A percentile compares a stretch with the other conserved stretches of the same genome.
phyloP scores from a whole-genome alignment of 2,888 invertebrate species.

The Eretmocerus hayati region DNA sequence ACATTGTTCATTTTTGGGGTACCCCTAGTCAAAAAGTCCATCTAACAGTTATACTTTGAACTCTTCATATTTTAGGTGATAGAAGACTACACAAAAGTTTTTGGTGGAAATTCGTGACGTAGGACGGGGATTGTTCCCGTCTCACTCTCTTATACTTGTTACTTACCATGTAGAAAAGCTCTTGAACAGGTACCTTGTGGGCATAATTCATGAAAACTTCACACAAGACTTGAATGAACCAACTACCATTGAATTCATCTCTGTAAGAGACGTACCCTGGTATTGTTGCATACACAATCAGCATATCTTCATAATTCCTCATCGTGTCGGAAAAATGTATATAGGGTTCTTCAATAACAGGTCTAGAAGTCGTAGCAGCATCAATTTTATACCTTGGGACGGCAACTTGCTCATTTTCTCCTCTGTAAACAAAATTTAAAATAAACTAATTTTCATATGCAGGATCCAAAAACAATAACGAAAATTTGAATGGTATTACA shows the following conservation, averaged over 20 bases:
- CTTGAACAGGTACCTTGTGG: slow-evolving; percentile 29
- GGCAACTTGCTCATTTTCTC: slow-evolving; percentile 26
- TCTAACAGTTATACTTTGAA: too few relatives aligned
- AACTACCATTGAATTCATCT: slow-evolving; percentile 52
- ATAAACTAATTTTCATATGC: not conserved
- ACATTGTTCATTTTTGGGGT: too few relatives aligned
- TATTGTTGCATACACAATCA: slow-evolving; percentile 51
- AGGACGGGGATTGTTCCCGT: too few relatives aligned
- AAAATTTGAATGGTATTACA: not conserved
- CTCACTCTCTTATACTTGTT: too few relatives aligned
- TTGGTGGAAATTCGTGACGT: too few relatives aligned
- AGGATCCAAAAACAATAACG: not conserved
- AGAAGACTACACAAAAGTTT: too few relatives aligned
- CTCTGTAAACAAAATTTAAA: slow-evolving; percentile 24
- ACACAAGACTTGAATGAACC: slow-evolving; percentile 55
- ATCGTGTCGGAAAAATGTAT: slow-evolving; percentile 20
- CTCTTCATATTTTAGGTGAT: too few relatives aligned
- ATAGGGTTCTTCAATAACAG: slow-evolving; percentile 13
- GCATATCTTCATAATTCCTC: slow-evolving; percentile 49
- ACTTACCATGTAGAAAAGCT: slow-evolving; percentile 36
- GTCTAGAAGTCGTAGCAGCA: slow-evolving; percentile 11
- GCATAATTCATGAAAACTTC: slow-evolving; percentile 46
- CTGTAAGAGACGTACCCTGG: slow-evolving; percentile 51
- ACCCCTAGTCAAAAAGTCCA: too few relatives aligned
- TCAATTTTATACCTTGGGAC: slow-evolving; percentile 23